Percentiles rank a stretch among this genome's conserved stretches.
These are phyloP conservation scores for Gorsachius goisagi DNA, from an alignment of 2,113 vertebrate genomes.

Conservation along the genomic window DNA sequence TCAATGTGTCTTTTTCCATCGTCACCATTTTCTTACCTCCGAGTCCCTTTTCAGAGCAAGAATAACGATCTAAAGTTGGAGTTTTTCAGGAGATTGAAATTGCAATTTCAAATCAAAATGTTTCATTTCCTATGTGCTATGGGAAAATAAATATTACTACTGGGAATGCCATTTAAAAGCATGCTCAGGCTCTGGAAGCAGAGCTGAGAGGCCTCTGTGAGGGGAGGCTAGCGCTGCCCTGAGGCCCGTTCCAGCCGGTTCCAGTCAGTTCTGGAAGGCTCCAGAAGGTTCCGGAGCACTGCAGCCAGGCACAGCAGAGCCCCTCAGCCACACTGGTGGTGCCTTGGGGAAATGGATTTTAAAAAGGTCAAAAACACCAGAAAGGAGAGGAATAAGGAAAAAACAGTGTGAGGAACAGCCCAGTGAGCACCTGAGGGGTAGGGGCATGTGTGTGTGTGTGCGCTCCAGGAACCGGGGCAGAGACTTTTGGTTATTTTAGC, in stretches of 20 bases:
- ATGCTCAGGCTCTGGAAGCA: background rate
- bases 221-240: background rate
- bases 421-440: accelerated
- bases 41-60: background rate
- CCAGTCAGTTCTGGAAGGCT: accelerated
- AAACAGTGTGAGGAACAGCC: background rate
- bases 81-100: background rate
- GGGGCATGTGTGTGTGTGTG: background rate
- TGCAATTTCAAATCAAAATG: background rate
- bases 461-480: background rate
- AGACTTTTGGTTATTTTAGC: background rate
- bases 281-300: background rate
- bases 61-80: background rate
- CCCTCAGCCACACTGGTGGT: background rate
- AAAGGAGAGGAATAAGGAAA: background rate
- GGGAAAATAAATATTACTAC: background rate
- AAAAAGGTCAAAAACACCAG: background rate
- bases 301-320: background rate
- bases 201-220: background rate
- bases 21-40: accelerated
- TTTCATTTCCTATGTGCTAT: background rate
- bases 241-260: background rate
- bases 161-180: background rate
- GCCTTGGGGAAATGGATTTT: background rate
- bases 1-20: background rate